A percentile compares a stretch with the other conserved stretches of the same genome.
Conservation (phyloP, 2,888 invertebrate species). For the Deilephila elpenor region DNA sequence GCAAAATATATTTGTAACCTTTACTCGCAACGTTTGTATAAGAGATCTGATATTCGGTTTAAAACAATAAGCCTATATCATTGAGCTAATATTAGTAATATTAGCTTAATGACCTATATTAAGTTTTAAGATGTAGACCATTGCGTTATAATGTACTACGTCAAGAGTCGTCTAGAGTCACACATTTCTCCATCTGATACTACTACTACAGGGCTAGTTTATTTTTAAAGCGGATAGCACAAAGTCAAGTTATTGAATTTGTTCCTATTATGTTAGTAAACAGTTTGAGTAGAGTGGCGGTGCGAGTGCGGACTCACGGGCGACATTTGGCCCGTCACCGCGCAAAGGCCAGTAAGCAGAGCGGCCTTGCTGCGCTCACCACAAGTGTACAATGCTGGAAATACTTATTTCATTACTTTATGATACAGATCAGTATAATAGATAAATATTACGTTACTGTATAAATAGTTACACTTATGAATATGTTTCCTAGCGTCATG, state of each 20-base stretch:
- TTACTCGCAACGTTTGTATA: conserved; percentile 23
- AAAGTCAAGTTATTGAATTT: neutral
- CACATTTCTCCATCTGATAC: no score
- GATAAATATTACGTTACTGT: conserved; percentile 15
- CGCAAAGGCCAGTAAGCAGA: conserved; percentile 63
- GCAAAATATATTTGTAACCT: conserved; percentile 44
- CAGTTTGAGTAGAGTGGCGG: conserved; percentile 40
- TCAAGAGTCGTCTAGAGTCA: no score
- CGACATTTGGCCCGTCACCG: conserved; percentile 74
- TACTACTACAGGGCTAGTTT: neutral
- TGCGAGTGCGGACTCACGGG: conserved; percentile 39
- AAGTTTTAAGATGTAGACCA: no score
- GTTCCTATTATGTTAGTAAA: conserved; percentile 27
- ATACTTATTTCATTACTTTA: conserved; percentile 29
- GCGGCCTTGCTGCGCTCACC: conserved; percentile 63
- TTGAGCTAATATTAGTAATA: no score
- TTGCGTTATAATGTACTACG: no score
- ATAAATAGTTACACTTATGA: neutral
- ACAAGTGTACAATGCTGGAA: conserved; percentile 63
- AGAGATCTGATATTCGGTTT: conserved; percentile 2
- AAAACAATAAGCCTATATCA: conserved; percentile 2
- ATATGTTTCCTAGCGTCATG: neutral
- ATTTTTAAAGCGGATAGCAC: neutral
- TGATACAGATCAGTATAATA: conserved; percentile 23
- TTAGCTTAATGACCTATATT: no score